Conservation (phyloP, 2,888 invertebrate species). For the Stenotaenia linearis region DNA sequence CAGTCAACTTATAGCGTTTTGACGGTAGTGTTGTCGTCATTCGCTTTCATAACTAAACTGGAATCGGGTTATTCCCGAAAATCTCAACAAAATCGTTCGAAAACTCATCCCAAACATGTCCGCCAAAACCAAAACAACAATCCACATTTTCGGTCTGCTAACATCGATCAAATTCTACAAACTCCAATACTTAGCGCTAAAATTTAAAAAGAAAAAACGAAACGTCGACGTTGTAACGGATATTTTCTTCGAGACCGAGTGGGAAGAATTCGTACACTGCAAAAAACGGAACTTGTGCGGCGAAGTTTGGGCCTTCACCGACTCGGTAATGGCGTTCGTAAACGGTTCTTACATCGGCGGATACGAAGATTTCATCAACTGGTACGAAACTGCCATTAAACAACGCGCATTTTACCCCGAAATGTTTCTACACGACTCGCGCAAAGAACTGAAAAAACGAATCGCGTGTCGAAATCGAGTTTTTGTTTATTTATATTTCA, state of each 20-base stretch:
- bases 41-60: no score
- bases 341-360: background rate
- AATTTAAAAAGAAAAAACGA: background rate
- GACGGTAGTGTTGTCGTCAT: no score
- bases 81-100: no score
- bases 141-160: background rate
- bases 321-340: background rate
- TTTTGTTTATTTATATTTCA: background rate
- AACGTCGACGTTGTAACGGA: background rate
- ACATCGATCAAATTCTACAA: constrained; percentile 20
- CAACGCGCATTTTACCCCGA: background rate
- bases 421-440: background rate
- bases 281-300: background rate
- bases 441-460: background rate
- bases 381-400: background rate
- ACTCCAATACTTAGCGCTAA: background rate
- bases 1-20: no score
- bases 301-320: background rate
- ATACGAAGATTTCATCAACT: background rate
- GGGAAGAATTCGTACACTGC: background rate
- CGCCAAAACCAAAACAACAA: background rate
- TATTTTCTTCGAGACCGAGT: background rate
- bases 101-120: no score
- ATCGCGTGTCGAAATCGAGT: background rate
- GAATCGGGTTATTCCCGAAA: no score